Conservation (phyloP, 2,797 vertebrate species). For the Acipenser oxyrinchus region DNA sequence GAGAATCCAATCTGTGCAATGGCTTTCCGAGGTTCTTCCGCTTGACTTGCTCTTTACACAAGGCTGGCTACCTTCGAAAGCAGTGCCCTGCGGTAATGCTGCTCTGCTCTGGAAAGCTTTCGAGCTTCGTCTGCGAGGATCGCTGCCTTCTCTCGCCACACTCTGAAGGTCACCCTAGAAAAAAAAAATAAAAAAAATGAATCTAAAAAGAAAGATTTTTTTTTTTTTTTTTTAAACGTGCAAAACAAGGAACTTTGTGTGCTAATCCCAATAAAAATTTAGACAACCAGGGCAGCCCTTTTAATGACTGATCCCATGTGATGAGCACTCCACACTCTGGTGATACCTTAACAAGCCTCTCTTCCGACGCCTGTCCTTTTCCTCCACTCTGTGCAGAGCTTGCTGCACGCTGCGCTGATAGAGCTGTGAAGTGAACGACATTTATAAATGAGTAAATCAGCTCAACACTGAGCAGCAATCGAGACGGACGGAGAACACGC, state of each 20-base stretch:
- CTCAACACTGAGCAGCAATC: too few relatives aligned
- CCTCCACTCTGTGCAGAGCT: conserved; percentile 44
- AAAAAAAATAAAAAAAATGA: conserved; percentile 1
- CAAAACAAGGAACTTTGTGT: not conserved
- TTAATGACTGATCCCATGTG: too few relatives aligned
- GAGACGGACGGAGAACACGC: too few relatives aligned
- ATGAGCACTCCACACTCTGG: not conserved
- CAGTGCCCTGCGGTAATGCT: conserved; percentile 50
- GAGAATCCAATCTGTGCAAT: too few relatives aligned
- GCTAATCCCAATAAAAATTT: too few relatives aligned
- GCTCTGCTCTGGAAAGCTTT: conserved; percentile 40
- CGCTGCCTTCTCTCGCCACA: conserved; percentile 61
- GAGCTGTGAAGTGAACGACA: conserved; percentile 44
- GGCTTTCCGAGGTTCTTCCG: too few relatives aligned
- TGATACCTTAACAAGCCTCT: conserved; percentile 52
- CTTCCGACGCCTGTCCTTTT: conserved; percentile 42
- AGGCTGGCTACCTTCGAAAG: conserved; percentile 60
- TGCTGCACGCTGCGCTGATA: conserved; percentile 43
- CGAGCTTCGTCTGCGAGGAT: conserved; percentile 30
- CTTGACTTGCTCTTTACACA: too few relatives aligned
- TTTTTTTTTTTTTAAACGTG: not conserved
- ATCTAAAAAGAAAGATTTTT: not conserved
- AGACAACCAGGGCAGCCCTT: too few relatives aligned
- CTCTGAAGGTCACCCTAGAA: conserved; percentile 48
- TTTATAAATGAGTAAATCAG: too few relatives aligned